A percentile compares a stretch with the other conserved stretches of the same genome.
Evolutionary conservation across 2,113 vertebrate genomes (phyloP).

Genomic region (Serilophus lunatus): DNA sequence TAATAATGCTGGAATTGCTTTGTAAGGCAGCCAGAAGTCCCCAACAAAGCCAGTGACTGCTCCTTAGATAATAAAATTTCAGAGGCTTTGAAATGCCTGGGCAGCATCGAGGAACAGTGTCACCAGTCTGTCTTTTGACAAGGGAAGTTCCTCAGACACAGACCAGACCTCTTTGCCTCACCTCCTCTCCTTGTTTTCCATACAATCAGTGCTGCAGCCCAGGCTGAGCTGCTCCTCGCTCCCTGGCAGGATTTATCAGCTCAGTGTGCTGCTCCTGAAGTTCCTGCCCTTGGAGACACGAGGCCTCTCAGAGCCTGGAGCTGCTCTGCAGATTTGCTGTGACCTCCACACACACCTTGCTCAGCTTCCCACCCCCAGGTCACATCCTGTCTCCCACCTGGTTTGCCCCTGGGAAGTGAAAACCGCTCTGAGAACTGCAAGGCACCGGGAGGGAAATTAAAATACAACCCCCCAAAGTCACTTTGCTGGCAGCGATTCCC

Average conservation of each 20-base stretch:
- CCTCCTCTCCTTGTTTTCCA: background rate
- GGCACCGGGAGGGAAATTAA: background rate
- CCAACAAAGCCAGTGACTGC: background rate
- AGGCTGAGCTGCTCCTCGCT: background rate
- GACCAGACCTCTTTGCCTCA: background rate
- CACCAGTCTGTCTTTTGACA: background rate
- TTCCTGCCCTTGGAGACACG: background rate
- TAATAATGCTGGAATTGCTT: background rate
- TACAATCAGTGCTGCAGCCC: background rate
- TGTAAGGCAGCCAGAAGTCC: background rate
- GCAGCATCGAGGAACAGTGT: background rate
- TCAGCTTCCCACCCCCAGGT: background rate
- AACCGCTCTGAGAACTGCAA: background rate
- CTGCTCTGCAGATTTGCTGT: background rate
- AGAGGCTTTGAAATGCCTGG: background rate
- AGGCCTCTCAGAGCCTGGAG: background rate
- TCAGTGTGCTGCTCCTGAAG: background rate
- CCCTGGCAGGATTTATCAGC: background rate
- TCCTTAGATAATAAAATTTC: background rate
- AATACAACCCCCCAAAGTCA: no score
- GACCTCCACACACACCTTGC: background rate
- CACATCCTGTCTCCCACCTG: background rate
- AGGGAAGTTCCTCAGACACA: background rate
- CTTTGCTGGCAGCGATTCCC: background rate
- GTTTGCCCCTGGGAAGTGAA: background rate